A percentile compares a stretch with the other conserved stretches of the same genome.
Evolutionary conservation across 2,888 invertebrate species (phyloP).

Genomic region (Cantharis rufa): DNA sequence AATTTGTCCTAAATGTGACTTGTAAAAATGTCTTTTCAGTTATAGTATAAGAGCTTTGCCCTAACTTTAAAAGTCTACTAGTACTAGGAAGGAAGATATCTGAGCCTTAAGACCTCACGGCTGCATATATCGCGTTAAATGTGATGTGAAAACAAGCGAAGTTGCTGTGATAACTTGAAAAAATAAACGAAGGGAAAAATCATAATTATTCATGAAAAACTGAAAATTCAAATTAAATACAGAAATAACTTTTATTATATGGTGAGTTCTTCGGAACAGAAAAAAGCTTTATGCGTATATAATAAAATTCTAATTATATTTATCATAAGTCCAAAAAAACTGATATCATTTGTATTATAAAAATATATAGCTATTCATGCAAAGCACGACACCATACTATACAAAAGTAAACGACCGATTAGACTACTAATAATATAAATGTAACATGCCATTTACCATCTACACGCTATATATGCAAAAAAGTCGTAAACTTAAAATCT

Average conservation of each 20-base stretch:
- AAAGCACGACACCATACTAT: constrained; percentile 2
- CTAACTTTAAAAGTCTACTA: no score
- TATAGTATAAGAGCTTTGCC: no score
- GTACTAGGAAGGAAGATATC: no score
- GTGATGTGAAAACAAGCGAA: not conserved
- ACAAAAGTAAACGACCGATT: constrained; percentile 17
- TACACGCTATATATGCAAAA: constrained; percentile 12
- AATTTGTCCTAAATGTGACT: no score
- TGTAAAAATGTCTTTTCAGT: no score
- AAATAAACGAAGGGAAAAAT: not conserved
- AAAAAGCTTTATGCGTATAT: not conserved
- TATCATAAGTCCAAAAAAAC: not conserved
- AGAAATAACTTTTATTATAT: not conserved
- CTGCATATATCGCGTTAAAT: no score
- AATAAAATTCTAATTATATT: constrained; percentile 7
- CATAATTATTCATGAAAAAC: not conserved
- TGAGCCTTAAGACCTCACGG: no score
- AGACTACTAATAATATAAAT: constrained; percentile 16
- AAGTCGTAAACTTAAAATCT: constrained; percentile 10
- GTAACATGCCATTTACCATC: constrained; percentile 10
- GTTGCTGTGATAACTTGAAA: not conserved
- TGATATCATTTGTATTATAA: constrained; percentile 5
- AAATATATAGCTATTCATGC: constrained; percentile 8
- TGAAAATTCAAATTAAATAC: not conserved
- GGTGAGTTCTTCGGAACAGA: not conserved